These are phyloP conservation scores for Drosophila bocki DNA, from an alignment of 1,140 invertebrate species.

Conservation along the genomic window DNA sequence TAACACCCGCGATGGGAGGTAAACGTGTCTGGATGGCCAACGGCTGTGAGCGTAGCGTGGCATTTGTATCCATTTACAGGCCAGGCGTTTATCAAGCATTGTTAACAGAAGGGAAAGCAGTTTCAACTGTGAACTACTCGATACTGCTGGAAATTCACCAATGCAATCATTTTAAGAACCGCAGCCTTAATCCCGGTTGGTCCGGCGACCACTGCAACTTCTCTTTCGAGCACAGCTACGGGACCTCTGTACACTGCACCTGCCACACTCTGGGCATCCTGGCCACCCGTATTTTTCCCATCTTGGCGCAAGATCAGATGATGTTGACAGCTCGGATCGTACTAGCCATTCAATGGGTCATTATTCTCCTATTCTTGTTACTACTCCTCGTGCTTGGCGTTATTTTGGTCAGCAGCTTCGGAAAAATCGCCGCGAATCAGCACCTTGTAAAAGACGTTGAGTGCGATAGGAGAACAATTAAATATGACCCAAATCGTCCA, in stretches of 20 bases:
- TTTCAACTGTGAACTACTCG: constrained; percentile 11
- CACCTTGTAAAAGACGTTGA: not conserved
- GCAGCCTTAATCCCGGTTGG: constrained; percentile 27
- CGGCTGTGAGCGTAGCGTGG: not conserved
- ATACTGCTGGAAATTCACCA: constrained; percentile 33
- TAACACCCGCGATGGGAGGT: constrained; percentile 15
- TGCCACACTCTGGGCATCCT: constrained; percentile 26
- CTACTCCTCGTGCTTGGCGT: not conserved
- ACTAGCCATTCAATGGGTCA: not conserved
- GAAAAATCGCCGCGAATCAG: not conserved
- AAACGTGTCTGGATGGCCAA: constrained; percentile 43
- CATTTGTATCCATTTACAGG: constrained; percentile 23
- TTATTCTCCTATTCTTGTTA: not conserved
- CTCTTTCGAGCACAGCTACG: constrained; percentile 6
- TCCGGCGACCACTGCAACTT: constrained; percentile 16
- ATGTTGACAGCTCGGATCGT: not conserved
- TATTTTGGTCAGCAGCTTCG: not conserved
- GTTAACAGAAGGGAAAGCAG: accelerated
- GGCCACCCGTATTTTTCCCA: constrained; percentile 33
- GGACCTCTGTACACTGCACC: constrained; percentile 8
- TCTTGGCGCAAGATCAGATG: constrained; percentile 1
- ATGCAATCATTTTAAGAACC: constrained; percentile 31
- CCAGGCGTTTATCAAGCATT: no score
- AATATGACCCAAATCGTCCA: accelerated
- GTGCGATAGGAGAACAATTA: not conserved